Conservation (phyloP, 2,888 invertebrate species). For the Rhyacophila evoluta region DNA sequence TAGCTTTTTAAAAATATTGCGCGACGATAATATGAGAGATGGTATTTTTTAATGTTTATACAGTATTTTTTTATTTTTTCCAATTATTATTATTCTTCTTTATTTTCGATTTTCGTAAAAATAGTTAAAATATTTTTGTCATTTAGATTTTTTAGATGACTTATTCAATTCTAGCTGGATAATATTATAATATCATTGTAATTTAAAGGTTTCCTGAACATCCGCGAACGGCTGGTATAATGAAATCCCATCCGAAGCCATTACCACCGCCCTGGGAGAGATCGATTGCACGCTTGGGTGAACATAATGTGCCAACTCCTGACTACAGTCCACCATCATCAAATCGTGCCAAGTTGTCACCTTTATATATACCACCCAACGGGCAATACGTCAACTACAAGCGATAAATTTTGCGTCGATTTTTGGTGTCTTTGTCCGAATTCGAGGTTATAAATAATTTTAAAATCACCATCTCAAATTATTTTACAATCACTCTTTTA, state of each 20-base stretch:
- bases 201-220: background rate
- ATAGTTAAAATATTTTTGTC: no score
- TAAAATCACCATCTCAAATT: no score
- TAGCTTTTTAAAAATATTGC: no score
- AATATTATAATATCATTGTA: no score
- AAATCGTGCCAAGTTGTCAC: conserved; percentile 8
- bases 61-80: no score
- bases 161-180: no score
- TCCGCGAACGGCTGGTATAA: background rate
- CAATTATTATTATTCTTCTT: no score
- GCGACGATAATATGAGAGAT: no score
- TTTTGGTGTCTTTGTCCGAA: background rate
- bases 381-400: conserved; percentile 1
- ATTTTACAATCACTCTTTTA: no score
- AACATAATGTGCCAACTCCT: conserved; percentile 34
- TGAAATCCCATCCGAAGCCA: conserved; percentile 13
- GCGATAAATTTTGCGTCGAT: conserved; percentile 25
- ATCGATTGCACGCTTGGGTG: background rate
- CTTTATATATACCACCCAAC: background rate
- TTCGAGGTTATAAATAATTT: background rate
- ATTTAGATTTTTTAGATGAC: no score
- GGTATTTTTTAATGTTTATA: no score
- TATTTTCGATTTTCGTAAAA: no score
- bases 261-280: conserved; percentile 33
- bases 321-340: conserved; percentile 41